A percentile compares a stretch with the other conserved stretches of the same genome.
Evolutionary conservation across 2,888 invertebrate genomes (phyloP).

Genomic region (Agrilus biguttatus): DNA sequence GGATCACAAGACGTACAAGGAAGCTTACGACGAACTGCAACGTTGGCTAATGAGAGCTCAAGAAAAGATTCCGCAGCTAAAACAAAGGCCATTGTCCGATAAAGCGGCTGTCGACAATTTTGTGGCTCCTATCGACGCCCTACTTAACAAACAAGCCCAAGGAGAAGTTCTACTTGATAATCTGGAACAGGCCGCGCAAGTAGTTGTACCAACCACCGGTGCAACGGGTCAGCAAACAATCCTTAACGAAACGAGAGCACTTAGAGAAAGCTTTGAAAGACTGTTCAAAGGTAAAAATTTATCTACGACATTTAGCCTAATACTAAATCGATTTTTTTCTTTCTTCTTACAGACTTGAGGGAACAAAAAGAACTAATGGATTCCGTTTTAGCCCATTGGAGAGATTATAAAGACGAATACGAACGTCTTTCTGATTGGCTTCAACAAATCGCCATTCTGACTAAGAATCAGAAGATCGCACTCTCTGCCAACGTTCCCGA

Average conservation of each 20-base stretch:
- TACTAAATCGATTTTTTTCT: background rate
- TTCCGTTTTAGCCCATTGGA: slow-evolving; percentile 68
- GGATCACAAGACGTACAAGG: slow-evolving; percentile 80
- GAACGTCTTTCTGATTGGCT: slow-evolving; percentile 85
- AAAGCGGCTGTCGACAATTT: slow-evolving; percentile 81
- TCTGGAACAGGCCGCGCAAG: slow-evolving; percentile 75
- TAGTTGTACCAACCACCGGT: slow-evolving; percentile 72
- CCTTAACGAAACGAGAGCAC: slow-evolving; percentile 69
- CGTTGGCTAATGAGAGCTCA: slow-evolving; percentile 78
- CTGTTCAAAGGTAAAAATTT: slow-evolving; percentile 51
- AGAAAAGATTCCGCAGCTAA: slow-evolving; percentile 78
- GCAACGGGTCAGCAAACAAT: slow-evolving; percentile 65
- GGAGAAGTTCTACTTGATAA: slow-evolving; percentile 79
- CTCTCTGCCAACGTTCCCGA: slow-evolving; percentile 65
- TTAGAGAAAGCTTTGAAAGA: slow-evolving; percentile 71
- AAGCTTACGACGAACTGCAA: slow-evolving; percentile 78
- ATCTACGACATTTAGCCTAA: background rate
- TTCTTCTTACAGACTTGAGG: slow-evolving; percentile 46
- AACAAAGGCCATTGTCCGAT: slow-evolving; percentile 71
- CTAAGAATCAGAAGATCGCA: slow-evolving; percentile 79
- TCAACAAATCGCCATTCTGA: slow-evolving; percentile 80
- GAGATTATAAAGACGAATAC: slow-evolving; percentile 85
- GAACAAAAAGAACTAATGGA: slow-evolving; percentile 75
- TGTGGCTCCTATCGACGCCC: slow-evolving; percentile 70
- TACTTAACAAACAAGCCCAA: slow-evolving; percentile 80